A percentile compares a stretch with the other conserved stretches of the same genome.
Evolutionary conservation across 2,797 vertebrate genomes (phyloP).

Genomic region (Dryobates pubescens): DNA sequence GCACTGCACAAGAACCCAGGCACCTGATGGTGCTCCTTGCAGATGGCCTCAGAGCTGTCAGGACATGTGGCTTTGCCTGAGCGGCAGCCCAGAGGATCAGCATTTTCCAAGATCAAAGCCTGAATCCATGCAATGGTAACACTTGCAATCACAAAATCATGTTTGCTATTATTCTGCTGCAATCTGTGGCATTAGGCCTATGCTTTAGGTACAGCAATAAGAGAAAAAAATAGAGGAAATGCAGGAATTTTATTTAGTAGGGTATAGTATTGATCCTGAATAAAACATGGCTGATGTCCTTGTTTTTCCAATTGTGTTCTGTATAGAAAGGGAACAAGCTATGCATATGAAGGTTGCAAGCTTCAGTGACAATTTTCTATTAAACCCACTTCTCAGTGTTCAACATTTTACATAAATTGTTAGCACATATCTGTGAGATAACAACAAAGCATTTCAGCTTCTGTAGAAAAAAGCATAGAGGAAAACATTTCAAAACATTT

Average conservation of each 20-base stretch:
- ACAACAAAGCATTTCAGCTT: neutral
- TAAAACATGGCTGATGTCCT: neutral
- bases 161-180: neutral
- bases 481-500: neutral
- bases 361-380: neutral
- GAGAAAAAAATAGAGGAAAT: neutral
- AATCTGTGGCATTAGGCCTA: neutral
- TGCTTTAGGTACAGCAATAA: neutral
- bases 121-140: fast-evolving
- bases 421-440: neutral
- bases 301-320: neutral
- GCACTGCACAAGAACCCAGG: neutral
- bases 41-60: neutral
- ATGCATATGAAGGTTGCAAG: neutral
- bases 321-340: neutral
- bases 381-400: neutral
- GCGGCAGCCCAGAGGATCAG: neutral
- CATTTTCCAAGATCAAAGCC: conserved; percentile 13
- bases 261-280: neutral
- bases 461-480: neutral
- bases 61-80: fast-evolving
- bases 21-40: neutral
- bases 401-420: neutral
- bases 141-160: neutral
- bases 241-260: neutral